Base-by-base conservation (phyloP, 2,113 vertebrate species). In the Hippocampus guttulatus region DNA sequence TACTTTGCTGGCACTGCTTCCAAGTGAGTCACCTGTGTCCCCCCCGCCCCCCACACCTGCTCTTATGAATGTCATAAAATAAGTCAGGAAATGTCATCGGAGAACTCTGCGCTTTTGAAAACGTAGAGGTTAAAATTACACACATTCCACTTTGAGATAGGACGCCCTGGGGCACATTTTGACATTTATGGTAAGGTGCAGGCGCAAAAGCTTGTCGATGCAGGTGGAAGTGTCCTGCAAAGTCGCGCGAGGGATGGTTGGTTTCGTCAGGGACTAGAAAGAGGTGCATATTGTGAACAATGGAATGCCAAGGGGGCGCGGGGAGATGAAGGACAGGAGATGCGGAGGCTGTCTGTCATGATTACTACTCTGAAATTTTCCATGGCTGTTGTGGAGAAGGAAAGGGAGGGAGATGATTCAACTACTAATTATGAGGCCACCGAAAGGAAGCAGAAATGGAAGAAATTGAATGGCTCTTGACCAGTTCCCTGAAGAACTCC, bases 101-200 rank as follows among this genome's bases (percentile, higher is more conserved):
- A 69, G 75, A 81, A 73, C 70, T 67, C 25, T 10, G 60, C 64
- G 55, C 63, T 66, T 67, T 81, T 67, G 25, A 51, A 52, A 52
- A 67, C 20, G 66, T 51, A 23, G 10, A 23, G 23, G 49, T 80
- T 67, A 74, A 52, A 79, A 77, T 83, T 73, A 79, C 63, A 80
- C 58, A 68, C 73, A 78, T 81, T 73, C 69, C 79, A 68, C 23
- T 9, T 73, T 21, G 15, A 61, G 63, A 52, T 63, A 67, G 14
- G 51, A 40, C 18, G 55, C 70, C 85, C 77, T 58, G 2, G 30
- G 80, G 75, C 68, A 1, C 51, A 58, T 76, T 72, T 58, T 87
- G 82, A 88, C 82, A 87, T 89, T 88, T 80, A 79, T 52, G 69
- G 47, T 70, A 69, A 76, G 43, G 74, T 75, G 72, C 79, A 78